Evolutionary conservation across 2,888 invertebrate species (phyloP), one percentile per base, ranked within the genome.

Genomic region (Erebia ligea): DNA sequence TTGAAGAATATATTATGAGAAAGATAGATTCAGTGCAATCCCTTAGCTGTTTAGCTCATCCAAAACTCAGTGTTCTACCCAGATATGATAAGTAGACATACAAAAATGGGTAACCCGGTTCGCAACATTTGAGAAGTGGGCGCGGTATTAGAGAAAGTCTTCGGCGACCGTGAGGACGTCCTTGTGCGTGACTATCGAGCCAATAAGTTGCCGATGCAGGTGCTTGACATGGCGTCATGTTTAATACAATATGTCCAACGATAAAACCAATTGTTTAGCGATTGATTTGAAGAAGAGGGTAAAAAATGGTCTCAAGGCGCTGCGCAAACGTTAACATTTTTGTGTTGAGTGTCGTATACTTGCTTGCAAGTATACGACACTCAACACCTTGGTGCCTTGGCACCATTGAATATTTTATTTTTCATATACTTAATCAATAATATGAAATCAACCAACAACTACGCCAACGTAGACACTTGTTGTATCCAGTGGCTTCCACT

Each of bases 41-140:
- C 11, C 10, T 42, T 42, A 11, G 10, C 11, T 42, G 42, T 42
- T 11, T 11, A 11, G 42, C 11, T 42, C 10, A 11, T 42, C 42
- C 2, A 42, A 42, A 11, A 42, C 10, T 11, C 3, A 42, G 42
- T 1, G 42, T 42, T 78, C 78, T 78, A 74, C 76, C 78, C 84
- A 81, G 83, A 85, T 82, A 82, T 81, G 79, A 80, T 80, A 83
- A 80, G 82, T 80, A 77, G 76, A 78, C 69, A 77, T 78, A 77
- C 63, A 62, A 79, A 89, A 85, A 86, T 86, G 79, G 89, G 90
- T 90, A 83, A 91, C 91, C 90, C 83, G 85, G 89, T 89, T 82
- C 76, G 77, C 79, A 85, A 84, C 86, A 86, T 88, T 88, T 85
- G 79, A 85, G 84, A 76, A 76, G 85, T 81, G 81, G 86, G 85